These are phyloP conservation scores for Trachelus iudaicus DNA, from an alignment of 2,888 invertebrate species.

Conservation along the genomic window DNA sequence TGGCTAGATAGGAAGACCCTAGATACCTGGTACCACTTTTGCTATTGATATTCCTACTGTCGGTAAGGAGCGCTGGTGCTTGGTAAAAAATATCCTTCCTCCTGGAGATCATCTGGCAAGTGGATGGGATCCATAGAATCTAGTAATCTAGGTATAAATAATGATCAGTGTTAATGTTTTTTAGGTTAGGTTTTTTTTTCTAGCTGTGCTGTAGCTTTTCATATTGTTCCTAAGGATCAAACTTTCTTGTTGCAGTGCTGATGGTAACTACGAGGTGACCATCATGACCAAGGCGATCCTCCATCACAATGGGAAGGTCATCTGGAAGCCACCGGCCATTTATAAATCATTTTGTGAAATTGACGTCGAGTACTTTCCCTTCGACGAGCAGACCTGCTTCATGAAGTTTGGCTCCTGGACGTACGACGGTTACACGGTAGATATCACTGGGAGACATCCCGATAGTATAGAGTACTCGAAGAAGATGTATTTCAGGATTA, in stretches of 20 bases:
- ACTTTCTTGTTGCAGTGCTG: conserved; percentile 76
- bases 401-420: conserved; percentile 98
- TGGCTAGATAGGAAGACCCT: background rate
- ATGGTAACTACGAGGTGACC: conserved; percentile 97
- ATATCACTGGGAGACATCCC: background rate
- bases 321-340: conserved; percentile 98
- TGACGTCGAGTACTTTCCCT: conserved; percentile 94
- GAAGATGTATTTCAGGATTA: conserved; percentile 1
- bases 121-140: background rate
- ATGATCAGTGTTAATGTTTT: background rate
- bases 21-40: background rate
- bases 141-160: background rate
- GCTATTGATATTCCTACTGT: background rate
- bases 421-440: conserved; percentile 93
- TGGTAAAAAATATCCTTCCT: background rate
- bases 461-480: conserved; percentile 1
- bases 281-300: conserved; percentile 98
- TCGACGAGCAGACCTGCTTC: conserved; percentile 94
- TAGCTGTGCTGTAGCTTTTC: background rate
- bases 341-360: conserved; percentile 98
- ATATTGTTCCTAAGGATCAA: background rate
- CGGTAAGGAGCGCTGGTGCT: background rate
- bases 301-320: conserved; percentile 91
- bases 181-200: background rate
- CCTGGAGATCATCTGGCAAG: background rate